A percentile compares a stretch with the other conserved stretches of the same genome.
These are phyloP conservation scores for Papilio xuthus DNA, from an alignment of 1,140 invertebrate species.

Conservation along the genomic window DNA sequence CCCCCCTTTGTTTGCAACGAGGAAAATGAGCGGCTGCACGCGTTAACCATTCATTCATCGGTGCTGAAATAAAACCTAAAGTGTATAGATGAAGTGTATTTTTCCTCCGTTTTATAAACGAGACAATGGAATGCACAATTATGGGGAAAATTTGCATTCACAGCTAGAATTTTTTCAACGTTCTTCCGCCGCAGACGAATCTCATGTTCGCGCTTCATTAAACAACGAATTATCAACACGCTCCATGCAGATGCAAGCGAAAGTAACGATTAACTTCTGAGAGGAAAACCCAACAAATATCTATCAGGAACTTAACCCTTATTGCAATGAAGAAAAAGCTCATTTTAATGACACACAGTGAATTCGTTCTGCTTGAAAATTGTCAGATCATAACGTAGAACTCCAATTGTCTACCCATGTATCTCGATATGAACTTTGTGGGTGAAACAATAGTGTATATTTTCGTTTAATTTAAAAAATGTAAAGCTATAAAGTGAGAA, in stretches of 20 bases:
- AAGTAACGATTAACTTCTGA: slow-evolving; percentile 64
- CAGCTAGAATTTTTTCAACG: slow-evolving; percentile 70
- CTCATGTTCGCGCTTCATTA: slow-evolving; percentile 75
- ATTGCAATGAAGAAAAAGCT: slow-evolving; percentile 47
- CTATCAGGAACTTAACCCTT: slow-evolving; percentile 44
- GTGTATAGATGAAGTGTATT: slow-evolving; percentile 44
- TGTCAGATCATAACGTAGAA: slow-evolving; percentile 69
- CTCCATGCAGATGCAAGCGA: slow-evolving; percentile 62
- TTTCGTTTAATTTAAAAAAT: slow-evolving; percentile 37
- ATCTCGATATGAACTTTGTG: slow-evolving; percentile 47
- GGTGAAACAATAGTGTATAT: slow-evolving; percentile 9
- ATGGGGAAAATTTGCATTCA: slow-evolving; percentile 75
- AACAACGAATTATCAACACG: slow-evolving; percentile 77
- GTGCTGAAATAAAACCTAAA: slow-evolving; percentile 39
- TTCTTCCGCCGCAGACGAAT: slow-evolving; percentile 67
- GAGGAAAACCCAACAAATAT: slow-evolving; percentile 42
- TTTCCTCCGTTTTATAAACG: slow-evolving; percentile 68
- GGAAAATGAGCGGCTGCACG: slow-evolving; percentile 40
- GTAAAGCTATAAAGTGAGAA: slow-evolving; percentile 47
- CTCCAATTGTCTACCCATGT: slow-evolving; percentile 49
- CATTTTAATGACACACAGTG: slow-evolving; percentile 52
- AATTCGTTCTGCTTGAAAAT: slow-evolving; percentile 58
- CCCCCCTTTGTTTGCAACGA: slow-evolving; percentile 38
- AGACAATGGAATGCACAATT: slow-evolving; percentile 76
- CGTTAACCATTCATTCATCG: slow-evolving; percentile 39